Percentiles rank a stretch among this genome's conserved stretches.
These are phyloP conservation scores for Pogonocichla stellata DNA, from an alignment of 2,113 vertebrate genomes.

Conservation along the genomic window DNA sequence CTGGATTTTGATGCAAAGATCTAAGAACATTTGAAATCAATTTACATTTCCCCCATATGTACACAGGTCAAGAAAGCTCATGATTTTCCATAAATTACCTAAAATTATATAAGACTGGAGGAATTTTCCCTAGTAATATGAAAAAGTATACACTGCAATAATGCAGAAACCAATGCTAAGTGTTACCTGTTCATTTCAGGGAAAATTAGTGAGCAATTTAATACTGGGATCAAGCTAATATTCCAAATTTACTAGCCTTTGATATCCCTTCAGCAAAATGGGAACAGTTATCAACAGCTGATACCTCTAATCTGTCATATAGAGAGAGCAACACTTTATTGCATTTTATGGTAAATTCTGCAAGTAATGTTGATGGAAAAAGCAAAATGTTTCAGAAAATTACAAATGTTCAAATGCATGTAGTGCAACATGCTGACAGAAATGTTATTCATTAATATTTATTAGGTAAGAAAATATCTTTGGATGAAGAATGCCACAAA, in stretches of 20 bases:
- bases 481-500: background rate
- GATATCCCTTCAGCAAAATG: background rate
- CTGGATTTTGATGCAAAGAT: background rate
- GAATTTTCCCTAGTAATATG: background rate
- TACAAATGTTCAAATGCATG: rapidly evolving
- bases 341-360: background rate
- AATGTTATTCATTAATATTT: background rate
- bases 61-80: background rate
- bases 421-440: background rate
- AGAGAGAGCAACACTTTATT: background rate
- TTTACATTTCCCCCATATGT: background rate
- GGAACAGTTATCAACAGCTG: background rate
- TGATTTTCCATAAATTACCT: background rate
- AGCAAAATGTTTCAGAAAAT: background rate
- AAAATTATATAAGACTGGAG: background rate
- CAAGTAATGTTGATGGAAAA: background rate
- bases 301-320: background rate
- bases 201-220: background rate
- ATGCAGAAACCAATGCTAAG: background rate
- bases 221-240: background rate
- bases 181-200: background rate
- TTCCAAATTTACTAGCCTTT: background rate
- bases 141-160: background rate
- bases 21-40: background rate
- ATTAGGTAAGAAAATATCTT: background rate